phyloP scores from a whole-genome alignment of 2,797 vertebrate genomes.

The Phrynocephalus vlangalii region DNA sequence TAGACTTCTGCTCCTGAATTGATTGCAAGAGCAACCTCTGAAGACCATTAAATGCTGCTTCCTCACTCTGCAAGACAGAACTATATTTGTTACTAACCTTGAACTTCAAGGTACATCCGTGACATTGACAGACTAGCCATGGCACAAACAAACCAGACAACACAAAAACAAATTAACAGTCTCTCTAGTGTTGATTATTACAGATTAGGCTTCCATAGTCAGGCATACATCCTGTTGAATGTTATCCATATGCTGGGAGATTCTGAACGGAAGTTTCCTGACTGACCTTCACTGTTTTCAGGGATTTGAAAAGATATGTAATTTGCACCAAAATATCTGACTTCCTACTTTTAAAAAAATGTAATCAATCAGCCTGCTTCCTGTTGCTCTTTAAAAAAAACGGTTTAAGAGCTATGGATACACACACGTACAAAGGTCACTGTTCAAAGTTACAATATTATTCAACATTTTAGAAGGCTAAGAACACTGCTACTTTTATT shows the following conservation, averaged over 20 bases:
- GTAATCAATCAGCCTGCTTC: conserved; percentile 74
- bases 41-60: conserved; percentile 45
- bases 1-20: conserved; percentile 50
- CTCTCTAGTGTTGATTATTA: conserved; percentile 75
- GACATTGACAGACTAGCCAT: conserved; percentile 78
- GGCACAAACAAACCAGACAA: conserved; percentile 77
- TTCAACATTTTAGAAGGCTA: conserved; percentile 30
- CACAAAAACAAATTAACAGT: conserved; percentile 81
- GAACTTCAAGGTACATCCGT: conserved; percentile 76
- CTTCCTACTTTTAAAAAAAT: conserved; percentile 74
- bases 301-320: conserved; percentile 76
- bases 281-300: conserved; percentile 80
- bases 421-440: conserved; percentile 31
- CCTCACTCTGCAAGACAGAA: conserved; percentile 57
- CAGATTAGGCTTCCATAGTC: conserved; percentile 76
- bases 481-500: conserved; percentile 45
- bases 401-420: conserved; percentile 57
- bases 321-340: conserved; percentile 75
- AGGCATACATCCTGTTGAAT: conserved; percentile 83
- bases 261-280: conserved; percentile 81
- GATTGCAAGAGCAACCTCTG: conserved; percentile 37
- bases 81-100: conserved; percentile 70
- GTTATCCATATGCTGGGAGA: conserved; percentile 81
- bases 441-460: conserved; percentile 48
- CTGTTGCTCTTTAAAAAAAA: conserved; percentile 72